Evolutionary conservation across 2,113 vertebrate species (phyloP), one percentile per base, ranked within the genome.

Genomic region (Pachycephala philippinensis): DNA sequence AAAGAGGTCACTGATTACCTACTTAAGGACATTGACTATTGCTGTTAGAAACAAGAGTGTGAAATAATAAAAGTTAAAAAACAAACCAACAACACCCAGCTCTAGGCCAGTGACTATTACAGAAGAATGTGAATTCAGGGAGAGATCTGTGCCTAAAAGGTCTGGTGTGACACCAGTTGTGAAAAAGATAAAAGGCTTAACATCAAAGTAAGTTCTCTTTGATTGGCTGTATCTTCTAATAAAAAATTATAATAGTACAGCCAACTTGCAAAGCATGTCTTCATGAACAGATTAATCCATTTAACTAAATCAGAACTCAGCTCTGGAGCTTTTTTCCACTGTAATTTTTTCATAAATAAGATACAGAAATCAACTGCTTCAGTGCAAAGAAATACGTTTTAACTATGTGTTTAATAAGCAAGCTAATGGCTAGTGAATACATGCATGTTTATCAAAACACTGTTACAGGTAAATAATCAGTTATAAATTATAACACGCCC

Each of bases 401-500:
- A 97, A 64, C 90, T 94, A 21, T 59, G 52, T 23, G 30, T 96
- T 97, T 97, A 93, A 91, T 94, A 97, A 95, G 91, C 63, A 95
- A 84, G 89, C 30, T 95, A 88, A 86, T 84, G 95, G 90, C 92
- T 97, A 94, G 82, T 39, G 66, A 96, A 84, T 94, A 96, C 95
- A 74, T 95, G 97, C 97, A 97, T 96, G 97, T 97, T 97, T 97
- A 96, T 94, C 70, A 96, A 87, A 97, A 72, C 95, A 94, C 84
- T 85, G 71, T 91, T 97, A 95, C 75, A 95, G 90, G 90, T 83
- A 90, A 97, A 33, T 77, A 94, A 65, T 93, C 60, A 82, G 85
- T 96, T 97, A 85, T 53, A 77, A 76, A 88, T 68, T 75, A 15
- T 81, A 87, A 89, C 87, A 56, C 60, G 18, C 63, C 64, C 75